Evolutionary conservation across 2,113 vertebrate species (phyloP).

Genomic region (Pollimyrus isidori): DNA sequence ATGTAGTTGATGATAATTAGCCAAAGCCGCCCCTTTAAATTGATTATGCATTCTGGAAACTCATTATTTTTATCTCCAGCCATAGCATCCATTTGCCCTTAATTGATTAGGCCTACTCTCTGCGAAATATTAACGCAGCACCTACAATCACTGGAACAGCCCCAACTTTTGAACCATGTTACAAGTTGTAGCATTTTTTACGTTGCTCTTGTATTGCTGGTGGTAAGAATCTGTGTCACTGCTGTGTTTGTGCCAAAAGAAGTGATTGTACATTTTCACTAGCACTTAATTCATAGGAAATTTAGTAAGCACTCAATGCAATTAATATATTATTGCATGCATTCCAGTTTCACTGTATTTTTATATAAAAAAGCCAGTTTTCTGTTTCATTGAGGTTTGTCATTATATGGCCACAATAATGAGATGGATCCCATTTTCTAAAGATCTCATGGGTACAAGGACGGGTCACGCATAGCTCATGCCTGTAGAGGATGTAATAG

Average conservation of each 20-base stretch:
- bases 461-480: background rate
- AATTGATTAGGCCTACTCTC: background rate
- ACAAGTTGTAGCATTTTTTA: background rate
- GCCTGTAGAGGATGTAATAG: background rate
- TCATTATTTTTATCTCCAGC: background rate
- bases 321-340: background rate
- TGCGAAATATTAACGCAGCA: background rate
- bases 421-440: background rate
- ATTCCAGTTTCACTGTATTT: background rate
- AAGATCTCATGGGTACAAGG: background rate
- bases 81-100: background rate
- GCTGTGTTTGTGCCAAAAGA: background rate
- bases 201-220: background rate
- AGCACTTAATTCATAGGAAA: background rate
- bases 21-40: background rate
- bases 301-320: background rate
- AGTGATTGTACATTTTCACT: background rate
- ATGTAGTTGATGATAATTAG: background rate
- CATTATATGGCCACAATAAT: background rate
- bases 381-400: background rate
- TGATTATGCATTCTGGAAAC: background rate
- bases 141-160: background rate
- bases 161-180: background rate
- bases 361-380: background rate
- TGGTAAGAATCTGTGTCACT: background rate